phyloP scores from a whole-genome alignment of 2,797 vertebrate species.

The Neoniphon sammara region DNA sequence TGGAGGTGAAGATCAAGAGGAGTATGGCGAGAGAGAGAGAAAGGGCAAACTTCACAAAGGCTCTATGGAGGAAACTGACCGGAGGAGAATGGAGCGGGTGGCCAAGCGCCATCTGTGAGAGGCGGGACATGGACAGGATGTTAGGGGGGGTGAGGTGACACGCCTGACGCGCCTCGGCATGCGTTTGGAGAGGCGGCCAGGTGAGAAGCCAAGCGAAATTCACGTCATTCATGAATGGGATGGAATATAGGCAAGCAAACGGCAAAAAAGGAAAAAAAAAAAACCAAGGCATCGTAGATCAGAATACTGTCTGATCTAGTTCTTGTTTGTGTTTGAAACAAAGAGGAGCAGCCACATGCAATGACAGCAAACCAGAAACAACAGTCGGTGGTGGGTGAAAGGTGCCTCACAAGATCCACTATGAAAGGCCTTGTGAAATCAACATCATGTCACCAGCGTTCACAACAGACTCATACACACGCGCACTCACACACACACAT shows the following conservation, averaged over 20 bases:
- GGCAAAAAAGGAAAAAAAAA: slow-evolving; percentile 11
- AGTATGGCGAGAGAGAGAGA: slow-evolving; percentile 56
- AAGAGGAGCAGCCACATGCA: slow-evolving; percentile 65
- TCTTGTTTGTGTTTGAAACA: slow-evolving; percentile 42
- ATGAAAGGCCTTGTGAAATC: slow-evolving; percentile 69
- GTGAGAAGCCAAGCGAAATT: slow-evolving; percentile 46
- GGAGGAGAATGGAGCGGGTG: slow-evolving; percentile 76
- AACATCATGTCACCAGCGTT: slow-evolving; percentile 52
- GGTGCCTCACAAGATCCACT: slow-evolving; percentile 65
- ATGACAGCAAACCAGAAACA: slow-evolving; percentile 51
- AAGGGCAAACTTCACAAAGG: slow-evolving; percentile 70
- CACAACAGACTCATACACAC: slow-evolving; percentile 33
- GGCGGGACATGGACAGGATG: slow-evolving; percentile 75
- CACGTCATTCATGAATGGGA: slow-evolving; percentile 38
- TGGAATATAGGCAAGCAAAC: slow-evolving; percentile 38
- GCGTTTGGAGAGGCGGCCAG: slow-evolving; percentile 68
- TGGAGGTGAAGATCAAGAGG: slow-evolving; percentile 72
- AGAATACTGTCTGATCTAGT: slow-evolving; percentile 55
- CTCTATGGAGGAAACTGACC: slow-evolving; percentile 81
- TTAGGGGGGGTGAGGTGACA: slow-evolving; percentile 72
- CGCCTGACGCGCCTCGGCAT: slow-evolving; percentile 73
- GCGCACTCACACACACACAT: slow-evolving; percentile 41
- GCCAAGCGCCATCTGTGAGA: slow-evolving; percentile 83
- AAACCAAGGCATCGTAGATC: slow-evolving; percentile 47
- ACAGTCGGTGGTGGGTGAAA: slow-evolving; percentile 39